Base-by-base conservation (phyloP, 2,888 invertebrate genomes). In the Hartigia nigra region DNA sequence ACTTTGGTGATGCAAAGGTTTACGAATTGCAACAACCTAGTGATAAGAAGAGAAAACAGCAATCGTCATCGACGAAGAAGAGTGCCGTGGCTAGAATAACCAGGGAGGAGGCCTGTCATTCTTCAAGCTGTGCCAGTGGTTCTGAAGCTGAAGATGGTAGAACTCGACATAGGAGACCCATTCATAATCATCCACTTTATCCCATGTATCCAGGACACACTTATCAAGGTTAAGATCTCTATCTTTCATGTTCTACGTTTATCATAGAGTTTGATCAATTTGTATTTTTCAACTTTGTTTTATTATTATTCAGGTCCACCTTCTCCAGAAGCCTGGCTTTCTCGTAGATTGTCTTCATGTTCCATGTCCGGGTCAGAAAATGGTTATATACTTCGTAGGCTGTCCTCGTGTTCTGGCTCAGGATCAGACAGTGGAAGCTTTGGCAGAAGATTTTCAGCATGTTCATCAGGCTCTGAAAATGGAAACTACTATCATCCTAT, bases 11-110 rank as follows among this genome's bases (percentile, higher is more conserved):
- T 36, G 95, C 96, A 92, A 94, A 94, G 88, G 95, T 97, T 70
- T 95, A 95, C 88, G 97, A 97, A 89, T 92, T 97, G 92, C 96
- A 95, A 90, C 94, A 94, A 81, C 94, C 95, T 14, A 94, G 94
- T 11, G 94, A 96, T 80, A 93, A 92, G 35, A 96, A 96, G 83
- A 95, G 96, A 79, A 96, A 96, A 89, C 94, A 96, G 92, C 96
- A 96, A 89, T 93, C 92, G 14, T 79, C 85, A 5, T 92, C 94
- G 0, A 92, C 92, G 81, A 95, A 95, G 84, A 95, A 96, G 82
- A 94, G 94, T 23, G 93, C 93, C 0, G 89, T 93, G 12, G 93
- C 93, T n/a, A 93, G 94, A 74, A 74, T 86, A n/a, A 79, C 86
- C 1, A 89, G 89, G 36, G 92, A 92, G 81, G 92, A 91, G 84